Evolutionary conservation across 2,113 vertebrate species (phyloP).

Genomic region (Sceloporus tristichus): DNA sequence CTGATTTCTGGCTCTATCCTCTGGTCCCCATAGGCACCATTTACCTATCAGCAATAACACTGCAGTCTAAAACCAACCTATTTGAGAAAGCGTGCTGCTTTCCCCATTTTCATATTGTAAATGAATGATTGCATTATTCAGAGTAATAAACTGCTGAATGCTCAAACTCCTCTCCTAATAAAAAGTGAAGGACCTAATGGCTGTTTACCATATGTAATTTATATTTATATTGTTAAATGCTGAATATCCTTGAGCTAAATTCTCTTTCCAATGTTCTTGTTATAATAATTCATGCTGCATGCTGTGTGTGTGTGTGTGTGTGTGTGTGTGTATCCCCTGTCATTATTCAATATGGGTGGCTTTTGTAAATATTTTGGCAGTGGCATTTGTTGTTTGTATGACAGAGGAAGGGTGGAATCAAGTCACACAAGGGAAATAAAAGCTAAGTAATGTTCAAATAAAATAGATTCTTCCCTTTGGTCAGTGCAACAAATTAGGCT

Average conservation of each 20-base stretch:
- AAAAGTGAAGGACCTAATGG: conserved; percentile 41
- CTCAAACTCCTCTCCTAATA: conserved; percentile 44
- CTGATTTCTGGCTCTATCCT: background rate
- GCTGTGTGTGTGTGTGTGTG: background rate
- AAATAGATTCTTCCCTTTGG: no score
- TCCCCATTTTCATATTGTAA: conserved; percentile 40
- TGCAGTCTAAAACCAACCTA: background rate
- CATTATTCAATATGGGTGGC: background rate
- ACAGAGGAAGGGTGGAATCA: background rate
- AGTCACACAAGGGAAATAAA: no score
- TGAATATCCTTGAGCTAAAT: conserved; percentile 35
- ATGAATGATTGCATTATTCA: conserved; percentile 41
- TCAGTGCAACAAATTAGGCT: no score
- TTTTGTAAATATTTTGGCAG: background rate
- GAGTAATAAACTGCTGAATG: conserved; percentile 44
- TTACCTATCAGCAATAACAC: background rate
- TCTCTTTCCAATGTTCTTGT: conserved; percentile 15
- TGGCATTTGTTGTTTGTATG: background rate
- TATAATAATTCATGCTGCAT: background rate
- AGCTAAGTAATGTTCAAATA: no score
- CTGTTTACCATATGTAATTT: conserved; percentile 57
- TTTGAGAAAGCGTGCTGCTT: conserved; percentile 35
- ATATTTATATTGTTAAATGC: conserved; percentile 50
- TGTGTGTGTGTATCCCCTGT: background rate
- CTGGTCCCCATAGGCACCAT: background rate